These are phyloP conservation scores for Salminus brasiliensis DNA, from an alignment of 2,113 vertebrate species.

Conservation along the genomic window DNA sequence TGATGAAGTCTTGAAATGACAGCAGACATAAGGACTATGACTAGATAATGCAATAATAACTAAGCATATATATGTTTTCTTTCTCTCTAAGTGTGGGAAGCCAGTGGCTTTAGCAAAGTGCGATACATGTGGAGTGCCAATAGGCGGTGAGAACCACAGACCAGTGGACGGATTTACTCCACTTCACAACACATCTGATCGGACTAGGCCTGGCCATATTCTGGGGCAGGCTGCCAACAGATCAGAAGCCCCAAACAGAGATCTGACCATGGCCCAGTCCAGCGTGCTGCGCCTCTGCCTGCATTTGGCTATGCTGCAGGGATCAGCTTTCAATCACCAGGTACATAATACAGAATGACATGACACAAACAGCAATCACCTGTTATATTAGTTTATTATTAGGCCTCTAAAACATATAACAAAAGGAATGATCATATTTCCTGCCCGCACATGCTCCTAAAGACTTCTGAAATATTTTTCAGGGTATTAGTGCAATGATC, in stretches of 20 bases:
- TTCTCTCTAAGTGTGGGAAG: conserved; percentile 63
- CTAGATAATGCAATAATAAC: too few relatives aligned
- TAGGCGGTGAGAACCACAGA: conserved; percentile 44
- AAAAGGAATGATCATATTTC: too few relatives aligned
- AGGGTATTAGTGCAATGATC: conserved; percentile 68
- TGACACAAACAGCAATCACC: too few relatives aligned
- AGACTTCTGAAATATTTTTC: too few relatives aligned
- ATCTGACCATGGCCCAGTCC: conserved; percentile 60
- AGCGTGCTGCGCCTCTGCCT: conserved; percentile 68
- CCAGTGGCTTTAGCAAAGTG: conserved; percentile 32
- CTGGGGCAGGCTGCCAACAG: conserved; percentile 57
- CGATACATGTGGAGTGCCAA: conserved; percentile 50
- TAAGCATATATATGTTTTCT: neutral
- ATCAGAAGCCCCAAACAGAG: conserved; percentile 71
- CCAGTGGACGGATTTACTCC: conserved; percentile 56
- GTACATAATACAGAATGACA: too few relatives aligned
- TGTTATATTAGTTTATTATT: too few relatives aligned
- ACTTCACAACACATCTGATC: conserved; percentile 28
- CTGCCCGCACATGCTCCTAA: too few relatives aligned
- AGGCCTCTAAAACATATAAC: too few relatives aligned
- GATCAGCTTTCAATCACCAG: conserved; percentile 43
- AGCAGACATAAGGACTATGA: too few relatives aligned
- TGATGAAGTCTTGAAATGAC: too few relatives aligned
- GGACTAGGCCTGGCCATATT: conserved; percentile 68
- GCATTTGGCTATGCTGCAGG: conserved; percentile 75